A percentile compares a stretch with the other conserved stretches of the same genome.
Conservation (phyloP, 2,113 vertebrate genomes). For the Mionectes macconnelli region DNA sequence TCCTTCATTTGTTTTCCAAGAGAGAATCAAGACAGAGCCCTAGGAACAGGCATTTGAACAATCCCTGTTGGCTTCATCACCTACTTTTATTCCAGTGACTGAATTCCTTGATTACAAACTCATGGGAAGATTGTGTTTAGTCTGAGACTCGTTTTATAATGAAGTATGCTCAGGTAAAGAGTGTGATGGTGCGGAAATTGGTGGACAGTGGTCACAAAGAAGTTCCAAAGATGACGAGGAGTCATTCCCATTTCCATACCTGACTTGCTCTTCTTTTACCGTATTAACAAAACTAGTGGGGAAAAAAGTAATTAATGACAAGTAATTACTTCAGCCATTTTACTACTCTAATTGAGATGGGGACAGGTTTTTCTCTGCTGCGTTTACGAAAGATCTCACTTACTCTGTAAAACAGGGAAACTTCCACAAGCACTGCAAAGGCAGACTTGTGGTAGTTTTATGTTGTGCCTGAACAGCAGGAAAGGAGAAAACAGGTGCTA, state of each 20-base stretch:
- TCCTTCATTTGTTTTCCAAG: not conserved
- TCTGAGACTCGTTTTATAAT: not conserved
- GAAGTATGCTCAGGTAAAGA: not conserved
- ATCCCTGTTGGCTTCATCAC: not conserved
- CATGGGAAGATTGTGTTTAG: not conserved
- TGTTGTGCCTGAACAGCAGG: conserved; percentile 54
- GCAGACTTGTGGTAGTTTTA: not conserved
- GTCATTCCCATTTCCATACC: not conserved
- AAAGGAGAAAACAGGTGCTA: conserved; percentile 65
- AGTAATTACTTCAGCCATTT: not conserved
- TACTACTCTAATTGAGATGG: not conserved
- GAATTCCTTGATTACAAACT: not conserved
- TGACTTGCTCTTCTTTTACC: not conserved
- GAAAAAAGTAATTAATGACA: not conserved
- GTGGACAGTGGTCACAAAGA: not conserved
- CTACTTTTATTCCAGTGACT: not conserved
- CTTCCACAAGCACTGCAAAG: not conserved
- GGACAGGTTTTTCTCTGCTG: not conserved
- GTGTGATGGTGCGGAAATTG: not conserved
- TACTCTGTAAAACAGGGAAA: not conserved
- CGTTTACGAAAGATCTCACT: not conserved
- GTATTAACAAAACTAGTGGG: not conserved
- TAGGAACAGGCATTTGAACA: not conserved
- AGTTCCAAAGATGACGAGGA: not conserved
- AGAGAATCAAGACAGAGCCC: not conserved